phyloP scores from a whole-genome alignment of 2,113 vertebrate species.

The Menura novaehollandiae region DNA sequence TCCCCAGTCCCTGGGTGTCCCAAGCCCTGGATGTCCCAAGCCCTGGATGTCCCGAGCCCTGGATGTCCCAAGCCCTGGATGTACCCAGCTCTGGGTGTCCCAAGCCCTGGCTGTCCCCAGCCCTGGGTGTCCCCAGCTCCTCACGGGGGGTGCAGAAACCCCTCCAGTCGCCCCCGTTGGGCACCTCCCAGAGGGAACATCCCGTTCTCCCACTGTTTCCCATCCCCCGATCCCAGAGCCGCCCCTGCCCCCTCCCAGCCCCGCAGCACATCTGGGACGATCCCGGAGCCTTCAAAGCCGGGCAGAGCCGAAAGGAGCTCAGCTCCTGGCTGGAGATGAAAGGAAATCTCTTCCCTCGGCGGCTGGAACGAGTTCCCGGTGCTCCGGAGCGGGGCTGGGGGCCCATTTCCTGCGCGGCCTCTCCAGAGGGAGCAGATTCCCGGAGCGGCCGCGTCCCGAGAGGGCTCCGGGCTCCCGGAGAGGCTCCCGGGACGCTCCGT shows the following conservation, averaged over 20 bases:
- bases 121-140: not conserved
- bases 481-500: not conserved
- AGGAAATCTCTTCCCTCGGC: not conserved
- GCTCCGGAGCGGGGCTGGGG: not conserved
- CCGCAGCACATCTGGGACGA: conserved; percentile 38
- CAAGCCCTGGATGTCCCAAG: too few species aligned
- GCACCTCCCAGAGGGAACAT: not conserved
- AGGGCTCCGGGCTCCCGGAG: not conserved
- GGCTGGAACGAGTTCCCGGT: conserved; percentile 34
- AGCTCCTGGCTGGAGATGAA: conserved; percentile 51
- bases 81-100: rapidly evolving
- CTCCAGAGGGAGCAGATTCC: not conserved
- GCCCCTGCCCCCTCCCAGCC: not conserved
- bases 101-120: not conserved
- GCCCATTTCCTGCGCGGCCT: not conserved
- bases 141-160: rapidly evolving
- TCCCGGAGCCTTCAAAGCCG: conserved; percentile 49
- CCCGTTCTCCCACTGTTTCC: not conserved
- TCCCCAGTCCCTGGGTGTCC: too few species aligned
- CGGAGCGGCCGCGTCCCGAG: not conserved
- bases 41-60: too few species aligned
- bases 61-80: too few species aligned
- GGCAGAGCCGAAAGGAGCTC: conserved; percentile 21
- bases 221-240: not conserved
- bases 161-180: not conserved